These are phyloP conservation scores for Idaea dimidiata DNA, from an alignment of 2,888 invertebrate species.

Conservation along the genomic window DNA sequence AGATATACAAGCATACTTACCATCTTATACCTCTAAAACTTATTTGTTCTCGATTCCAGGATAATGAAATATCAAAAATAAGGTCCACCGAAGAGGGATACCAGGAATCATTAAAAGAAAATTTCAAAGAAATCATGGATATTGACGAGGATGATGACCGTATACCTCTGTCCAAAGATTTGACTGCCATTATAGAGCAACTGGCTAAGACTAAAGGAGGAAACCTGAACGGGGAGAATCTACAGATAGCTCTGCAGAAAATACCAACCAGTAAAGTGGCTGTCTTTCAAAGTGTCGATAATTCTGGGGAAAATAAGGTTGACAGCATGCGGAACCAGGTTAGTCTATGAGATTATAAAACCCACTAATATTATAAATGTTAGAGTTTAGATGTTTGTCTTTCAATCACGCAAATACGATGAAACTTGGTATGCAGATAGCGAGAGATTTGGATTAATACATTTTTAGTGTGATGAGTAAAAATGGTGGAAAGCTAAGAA, in stretches of 20 bases:
- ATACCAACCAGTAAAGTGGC: constrained; percentile 82
- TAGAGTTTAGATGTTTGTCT: no score
- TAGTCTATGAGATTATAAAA: constrained; percentile 36
- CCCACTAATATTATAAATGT: no score
- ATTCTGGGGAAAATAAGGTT: constrained; percentile 45
- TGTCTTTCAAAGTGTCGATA: constrained; percentile 83
- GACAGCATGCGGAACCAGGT: constrained; percentile 83
- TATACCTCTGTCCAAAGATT: constrained; percentile 74
- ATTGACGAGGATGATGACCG: constrained; percentile 48
- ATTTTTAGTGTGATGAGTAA: no score
- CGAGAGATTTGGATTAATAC: no score
- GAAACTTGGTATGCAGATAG: no score
- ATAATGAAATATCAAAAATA: constrained; percentile 69
- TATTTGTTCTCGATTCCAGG: constrained; percentile 43
- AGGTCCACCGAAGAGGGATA: constrained; percentile 72
- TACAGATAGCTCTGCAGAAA: constrained; percentile 67
- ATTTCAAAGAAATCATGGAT: constrained; percentile 30
- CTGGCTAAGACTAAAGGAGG: constrained; percentile 59
- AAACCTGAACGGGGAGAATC: constrained; percentile 35
- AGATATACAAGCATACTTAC: no score
- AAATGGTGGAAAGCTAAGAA: no score
- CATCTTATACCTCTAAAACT: not conserved
- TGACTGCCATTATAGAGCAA: constrained; percentile 79
- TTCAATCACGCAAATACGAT: no score
- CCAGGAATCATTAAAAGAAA: constrained; percentile 56